Evolutionary conservation across 2,113 vertebrate genomes (phyloP).

Genomic region (Sterrhoptilus dennistouni): DNA sequence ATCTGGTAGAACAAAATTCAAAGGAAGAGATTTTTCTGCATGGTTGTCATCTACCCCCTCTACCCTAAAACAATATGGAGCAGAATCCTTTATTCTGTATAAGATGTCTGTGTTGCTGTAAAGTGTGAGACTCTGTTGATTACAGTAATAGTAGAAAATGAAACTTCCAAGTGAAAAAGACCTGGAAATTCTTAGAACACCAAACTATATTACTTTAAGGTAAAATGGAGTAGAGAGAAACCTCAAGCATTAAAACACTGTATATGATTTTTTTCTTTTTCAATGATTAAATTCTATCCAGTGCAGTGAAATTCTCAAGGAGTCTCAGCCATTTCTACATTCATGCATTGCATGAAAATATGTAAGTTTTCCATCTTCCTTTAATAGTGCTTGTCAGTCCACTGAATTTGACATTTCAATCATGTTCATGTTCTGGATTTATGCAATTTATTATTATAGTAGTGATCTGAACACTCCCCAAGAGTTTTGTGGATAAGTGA

Average conservation of each 20-base stretch:
- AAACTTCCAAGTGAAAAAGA: background rate
- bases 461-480: background rate
- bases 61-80: background rate
- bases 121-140: background rate
- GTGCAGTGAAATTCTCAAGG: background rate
- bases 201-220: background rate
- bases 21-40: background rate
- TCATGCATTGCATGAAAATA: background rate
- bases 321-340: background rate
- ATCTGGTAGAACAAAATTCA: slow-evolving; percentile 11
- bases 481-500: background rate
- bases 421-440: background rate
- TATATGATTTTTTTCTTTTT: background rate
- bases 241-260: background rate
- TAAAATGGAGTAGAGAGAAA: background rate
- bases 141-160: background rate
- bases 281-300: background rate
- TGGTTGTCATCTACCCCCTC: background rate
- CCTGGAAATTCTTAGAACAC: background rate
- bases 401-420: background rate
- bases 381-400: background rate
- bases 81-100: background rate
- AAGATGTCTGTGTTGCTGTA: background rate
- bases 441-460: background rate
- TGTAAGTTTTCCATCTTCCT: background rate